These are phyloP conservation scores for Sylvilagus bachmani DNA, from an alignment of 2,113 vertebrate genomes.

Conservation along the genomic window DNA sequence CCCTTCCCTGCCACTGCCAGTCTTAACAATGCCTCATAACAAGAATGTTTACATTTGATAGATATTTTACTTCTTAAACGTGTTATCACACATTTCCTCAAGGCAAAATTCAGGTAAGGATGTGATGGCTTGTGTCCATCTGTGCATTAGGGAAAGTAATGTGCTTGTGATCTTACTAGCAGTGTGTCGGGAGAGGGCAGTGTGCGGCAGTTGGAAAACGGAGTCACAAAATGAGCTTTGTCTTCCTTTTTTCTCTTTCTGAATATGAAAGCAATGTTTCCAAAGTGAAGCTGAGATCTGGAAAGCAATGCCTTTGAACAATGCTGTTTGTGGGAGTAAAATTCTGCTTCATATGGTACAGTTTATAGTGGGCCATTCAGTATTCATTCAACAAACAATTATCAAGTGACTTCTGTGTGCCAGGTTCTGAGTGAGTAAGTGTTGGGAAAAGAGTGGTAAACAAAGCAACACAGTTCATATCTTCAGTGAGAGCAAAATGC, in stretches of 20 bases:
- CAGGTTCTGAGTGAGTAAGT: constrained; percentile 37
- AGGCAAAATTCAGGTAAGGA: neutral
- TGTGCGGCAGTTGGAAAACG: neutral
- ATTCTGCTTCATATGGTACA: neutral
- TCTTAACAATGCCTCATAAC: neutral
- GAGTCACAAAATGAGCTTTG: neutral
- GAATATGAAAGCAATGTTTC: neutral
- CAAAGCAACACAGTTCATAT: neutral
- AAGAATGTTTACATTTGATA: neutral
- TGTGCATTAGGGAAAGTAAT: neutral
- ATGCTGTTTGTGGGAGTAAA: neutral
- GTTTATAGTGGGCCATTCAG: neutral
- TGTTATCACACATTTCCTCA: constrained; percentile 3
- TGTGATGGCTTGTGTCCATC: neutral
- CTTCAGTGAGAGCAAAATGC: neutral
- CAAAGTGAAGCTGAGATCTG: neutral
- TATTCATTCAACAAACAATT: constrained; percentile 47
- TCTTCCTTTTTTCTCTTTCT: neutral
- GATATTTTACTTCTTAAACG: neutral
- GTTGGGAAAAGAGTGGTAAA: neutral
- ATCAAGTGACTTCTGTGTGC: neutral
- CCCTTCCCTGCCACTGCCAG: neutral
- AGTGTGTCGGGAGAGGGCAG: neutral
- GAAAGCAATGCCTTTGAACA: neutral
- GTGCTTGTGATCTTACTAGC: neutral